These are phyloP conservation scores for Verasper variegatus DNA, from an alignment of 2,113 vertebrate species.

Conservation along the genomic window DNA sequence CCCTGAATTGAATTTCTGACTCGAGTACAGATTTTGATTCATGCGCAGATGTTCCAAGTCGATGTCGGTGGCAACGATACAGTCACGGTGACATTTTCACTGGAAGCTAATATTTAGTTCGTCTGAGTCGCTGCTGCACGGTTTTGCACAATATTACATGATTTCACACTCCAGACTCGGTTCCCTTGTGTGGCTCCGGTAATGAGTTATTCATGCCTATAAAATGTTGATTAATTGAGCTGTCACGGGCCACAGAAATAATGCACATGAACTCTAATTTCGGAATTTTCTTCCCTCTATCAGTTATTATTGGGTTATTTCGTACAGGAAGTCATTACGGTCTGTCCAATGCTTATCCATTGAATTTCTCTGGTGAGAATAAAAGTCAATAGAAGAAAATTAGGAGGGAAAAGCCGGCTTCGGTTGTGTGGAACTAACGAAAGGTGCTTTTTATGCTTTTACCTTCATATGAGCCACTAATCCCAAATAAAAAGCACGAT, in stretches of 20 bases:
- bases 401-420: background rate
- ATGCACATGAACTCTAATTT: conserved; percentile 42
- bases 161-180: conserved; percentile 22
- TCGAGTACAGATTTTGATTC: conserved; percentile 13
- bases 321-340: conserved; percentile 21
- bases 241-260: conserved; percentile 27
- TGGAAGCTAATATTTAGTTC: background rate
- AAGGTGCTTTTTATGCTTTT: background rate
- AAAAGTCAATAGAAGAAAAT: conserved; percentile 27
- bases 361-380: conserved; percentile 27
- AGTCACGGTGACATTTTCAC: no score
- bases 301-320: conserved; percentile 46
- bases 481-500: background rate
- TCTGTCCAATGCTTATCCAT: background rate
- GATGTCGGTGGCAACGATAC: background rate
- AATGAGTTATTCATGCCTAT: conserved; percentile 58
- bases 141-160: background rate
- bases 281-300: conserved; percentile 24
- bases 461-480: background rate
- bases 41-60: conserved; percentile 15
- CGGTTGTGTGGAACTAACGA: background rate
- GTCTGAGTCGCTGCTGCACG: background rate
- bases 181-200: conserved; percentile 22
- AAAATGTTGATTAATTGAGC: conserved; percentile 64
- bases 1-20: conserved; percentile 19